A percentile compares a stretch with the other conserved stretches of the same genome.
These are phyloP conservation scores for Aspiorhynchus laticeps DNA, from an alignment of 2,113 vertebrate species.

Conservation along the genomic window DNA sequence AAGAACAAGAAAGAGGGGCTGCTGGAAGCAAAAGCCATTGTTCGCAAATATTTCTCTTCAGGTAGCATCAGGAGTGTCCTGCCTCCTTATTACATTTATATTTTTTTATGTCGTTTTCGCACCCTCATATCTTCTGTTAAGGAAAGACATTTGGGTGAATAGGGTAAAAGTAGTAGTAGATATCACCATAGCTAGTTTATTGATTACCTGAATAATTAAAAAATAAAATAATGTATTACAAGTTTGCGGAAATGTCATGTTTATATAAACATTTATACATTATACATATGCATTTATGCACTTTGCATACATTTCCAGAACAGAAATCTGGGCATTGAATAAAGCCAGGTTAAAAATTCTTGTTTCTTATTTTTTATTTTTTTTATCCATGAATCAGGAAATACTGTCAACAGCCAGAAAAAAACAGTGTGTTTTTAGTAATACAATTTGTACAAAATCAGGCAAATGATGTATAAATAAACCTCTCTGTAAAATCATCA, in stretches of 20 bases:
- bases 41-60: conserved; percentile 74
- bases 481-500: neutral
- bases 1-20: conserved; percentile 65
- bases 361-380: neutral
- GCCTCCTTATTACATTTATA: neutral
- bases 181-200: neutral
- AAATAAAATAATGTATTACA: neutral
- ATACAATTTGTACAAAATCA: neutral
- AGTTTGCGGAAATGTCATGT: neutral
- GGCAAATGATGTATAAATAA: neutral
- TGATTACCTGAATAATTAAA: neutral
- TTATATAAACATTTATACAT: neutral
- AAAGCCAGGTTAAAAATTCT: neutral
- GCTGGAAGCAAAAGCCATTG: conserved; percentile 68
- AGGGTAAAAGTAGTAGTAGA: neutral
- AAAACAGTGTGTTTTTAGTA: neutral
- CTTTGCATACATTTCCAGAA: neutral
- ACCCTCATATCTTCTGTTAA: neutral
- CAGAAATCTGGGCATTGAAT: neutral
- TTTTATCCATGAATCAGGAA: neutral
- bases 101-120: neutral
- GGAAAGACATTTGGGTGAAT: neutral
- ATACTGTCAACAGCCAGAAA: neutral
- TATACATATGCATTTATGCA: no score
- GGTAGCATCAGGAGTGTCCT: conserved; percentile 68